These are phyloP conservation scores for Glaucomys volans DNA, from an alignment of 2,113 vertebrate genomes.

Conservation along the genomic window DNA sequence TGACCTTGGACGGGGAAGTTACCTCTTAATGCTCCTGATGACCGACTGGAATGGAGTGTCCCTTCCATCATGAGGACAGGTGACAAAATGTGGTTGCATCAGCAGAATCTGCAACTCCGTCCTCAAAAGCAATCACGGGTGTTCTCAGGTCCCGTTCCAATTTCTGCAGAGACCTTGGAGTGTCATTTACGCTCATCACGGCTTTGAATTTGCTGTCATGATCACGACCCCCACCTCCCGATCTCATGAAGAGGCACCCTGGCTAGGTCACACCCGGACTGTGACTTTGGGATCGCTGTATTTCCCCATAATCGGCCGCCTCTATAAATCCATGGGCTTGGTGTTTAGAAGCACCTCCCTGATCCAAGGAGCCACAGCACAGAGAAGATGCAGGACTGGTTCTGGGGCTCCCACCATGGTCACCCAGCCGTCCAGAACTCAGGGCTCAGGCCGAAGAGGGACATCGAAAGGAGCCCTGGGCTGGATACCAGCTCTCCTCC, in stretches of 20 bases:
- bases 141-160: neutral
- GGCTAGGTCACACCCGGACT: neutral
- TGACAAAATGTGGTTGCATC: rapidly evolving
- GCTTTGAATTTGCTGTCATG: no score
- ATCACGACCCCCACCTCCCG: no score
- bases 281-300: neutral
- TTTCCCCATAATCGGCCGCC: neutral
- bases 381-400: neutral
- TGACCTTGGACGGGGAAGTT: neutral
- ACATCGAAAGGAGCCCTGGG: neutral
- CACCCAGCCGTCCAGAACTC: neutral
- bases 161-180: neutral
- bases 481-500: neutral
- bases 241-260: no score
- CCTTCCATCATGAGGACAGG: neutral
- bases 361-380: neutral
- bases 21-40: neutral
- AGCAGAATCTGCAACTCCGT: neutral
- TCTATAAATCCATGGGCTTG: neutral
- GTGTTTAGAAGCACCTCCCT: neutral
- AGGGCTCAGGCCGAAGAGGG: neutral
- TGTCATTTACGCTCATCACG: neutral
- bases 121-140: neutral
- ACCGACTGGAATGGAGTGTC: neutral
- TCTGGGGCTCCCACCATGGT: neutral